A percentile compares a stretch with the other conserved stretches of the same genome.
phyloP scores from a whole-genome alignment of 2,888 invertebrate species.

The Bembecia ichneumoniformis region DNA sequence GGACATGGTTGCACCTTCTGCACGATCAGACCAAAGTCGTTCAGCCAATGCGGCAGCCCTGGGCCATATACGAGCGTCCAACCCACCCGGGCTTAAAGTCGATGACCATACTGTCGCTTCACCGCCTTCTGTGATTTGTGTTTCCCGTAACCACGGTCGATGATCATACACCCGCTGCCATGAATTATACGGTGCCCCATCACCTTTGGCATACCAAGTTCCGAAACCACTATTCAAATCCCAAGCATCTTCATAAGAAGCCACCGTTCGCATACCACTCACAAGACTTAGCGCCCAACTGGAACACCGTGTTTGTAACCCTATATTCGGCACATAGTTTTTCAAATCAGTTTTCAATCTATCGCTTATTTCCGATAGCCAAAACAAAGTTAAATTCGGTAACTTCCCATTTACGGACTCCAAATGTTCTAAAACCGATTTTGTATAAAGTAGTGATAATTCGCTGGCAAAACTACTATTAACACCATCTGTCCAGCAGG shows the following conservation, averaged over 20 bases:
- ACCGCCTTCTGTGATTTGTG: conserved; percentile 75
- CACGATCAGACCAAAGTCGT: conserved; percentile 78
- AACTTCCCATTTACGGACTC: conserved; percentile 59
- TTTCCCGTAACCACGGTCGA: conserved; percentile 72
- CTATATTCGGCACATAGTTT: conserved; percentile 27
- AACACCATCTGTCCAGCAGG: conserved; percentile 78
- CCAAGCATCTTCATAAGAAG: conserved; percentile 88
- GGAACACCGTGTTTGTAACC: conserved; percentile 72
- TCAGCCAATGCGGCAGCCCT: conserved; percentile 85
- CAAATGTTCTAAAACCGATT: conserved; percentile 71
- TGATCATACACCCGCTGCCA: conserved; percentile 90
- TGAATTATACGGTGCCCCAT: conserved; percentile 82
- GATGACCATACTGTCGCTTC: conserved; percentile 88
- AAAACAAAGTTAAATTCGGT: conserved; percentile 39
- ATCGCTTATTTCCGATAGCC: conserved; percentile 35
- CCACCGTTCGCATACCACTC: conserved; percentile 77
- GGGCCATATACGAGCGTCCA: conserved; percentile 85
- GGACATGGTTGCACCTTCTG: conserved; percentile 54
- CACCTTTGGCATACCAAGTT: conserved; percentile 76
- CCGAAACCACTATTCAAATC: conserved; percentile 88
- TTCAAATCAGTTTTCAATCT: conserved; percentile 34
- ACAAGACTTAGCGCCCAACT: conserved; percentile 72
- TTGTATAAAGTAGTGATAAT: conserved; percentile 81
- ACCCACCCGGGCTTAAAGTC: conserved; percentile 76
- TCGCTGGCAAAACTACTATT: conserved; percentile 76